phyloP scores from a whole-genome alignment of 2,113 vertebrate genomes.

The Corythornis cristatus region DNA sequence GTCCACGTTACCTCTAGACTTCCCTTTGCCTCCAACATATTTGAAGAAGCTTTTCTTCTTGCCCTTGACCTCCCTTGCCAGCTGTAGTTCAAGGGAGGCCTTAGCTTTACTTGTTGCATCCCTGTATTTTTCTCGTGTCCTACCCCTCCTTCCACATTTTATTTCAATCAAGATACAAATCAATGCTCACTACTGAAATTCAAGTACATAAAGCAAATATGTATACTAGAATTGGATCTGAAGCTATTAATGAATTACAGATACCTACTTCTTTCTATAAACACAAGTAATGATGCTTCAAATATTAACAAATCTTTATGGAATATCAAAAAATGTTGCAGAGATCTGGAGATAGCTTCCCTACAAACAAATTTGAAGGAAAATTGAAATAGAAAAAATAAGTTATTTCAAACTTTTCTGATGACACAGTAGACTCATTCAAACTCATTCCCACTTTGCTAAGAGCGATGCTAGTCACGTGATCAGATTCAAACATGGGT shows the following conservation, averaged over 20 bases:
- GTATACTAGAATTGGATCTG: neutral
- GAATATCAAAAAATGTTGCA: neutral
- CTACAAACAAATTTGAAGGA: neutral
- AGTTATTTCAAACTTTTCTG: neutral
- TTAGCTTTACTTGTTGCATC: neutral
- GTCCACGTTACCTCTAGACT: too few species aligned
- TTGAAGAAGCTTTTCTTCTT: too few species aligned
- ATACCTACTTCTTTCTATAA: neutral
- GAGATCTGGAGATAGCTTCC: neutral
- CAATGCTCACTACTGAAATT: neutral
- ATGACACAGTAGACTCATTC: neutral
- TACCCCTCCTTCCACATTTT: too few species aligned
- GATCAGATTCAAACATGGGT: neutral
- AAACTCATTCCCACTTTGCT: neutral
- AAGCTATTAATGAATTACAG: neutral
- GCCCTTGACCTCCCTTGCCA: too few species aligned
- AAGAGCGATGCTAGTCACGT: neutral
- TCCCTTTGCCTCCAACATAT: too few species aligned
- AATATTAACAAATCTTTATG: neutral
- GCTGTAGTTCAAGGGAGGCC: too few species aligned
- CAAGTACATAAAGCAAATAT: neutral
- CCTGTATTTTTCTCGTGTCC: too few species aligned
- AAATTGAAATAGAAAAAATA: neutral
- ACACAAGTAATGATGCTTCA: neutral
- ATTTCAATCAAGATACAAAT: conserved; percentile 3